phyloP scores from a whole-genome alignment of 2,113 vertebrate genomes.

The Bubo blakistoni region DNA sequence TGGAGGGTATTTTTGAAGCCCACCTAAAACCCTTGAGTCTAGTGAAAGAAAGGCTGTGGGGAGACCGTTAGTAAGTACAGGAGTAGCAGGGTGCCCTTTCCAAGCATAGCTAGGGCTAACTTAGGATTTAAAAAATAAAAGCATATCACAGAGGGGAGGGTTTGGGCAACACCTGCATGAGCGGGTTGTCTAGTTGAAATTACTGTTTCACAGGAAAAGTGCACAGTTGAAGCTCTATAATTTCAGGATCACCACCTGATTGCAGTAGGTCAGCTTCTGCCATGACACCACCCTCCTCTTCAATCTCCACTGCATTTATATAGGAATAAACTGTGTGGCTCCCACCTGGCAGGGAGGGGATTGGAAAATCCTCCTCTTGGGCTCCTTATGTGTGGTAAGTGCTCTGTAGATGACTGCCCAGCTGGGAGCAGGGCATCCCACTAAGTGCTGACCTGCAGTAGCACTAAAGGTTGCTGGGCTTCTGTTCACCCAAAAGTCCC shows the following conservation, averaged over 20 bases:
- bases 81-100: not conserved
- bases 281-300: not conserved
- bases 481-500: not conserved
- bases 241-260: not conserved
- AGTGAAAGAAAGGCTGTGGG: not conserved
- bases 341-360: not conserved
- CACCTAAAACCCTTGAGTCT: not conserved
- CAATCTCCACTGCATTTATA: not conserved
- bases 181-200: not conserved
- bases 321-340: not conserved
- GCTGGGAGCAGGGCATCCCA: not conserved
- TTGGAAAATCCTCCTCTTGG: not conserved
- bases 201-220: not conserved
- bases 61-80: not conserved
- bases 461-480: not conserved
- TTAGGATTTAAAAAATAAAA: not conserved
- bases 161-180: not conserved
- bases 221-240: not conserved
- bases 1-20: not conserved
- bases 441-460: not conserved
- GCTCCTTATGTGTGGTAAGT: fast-evolving
- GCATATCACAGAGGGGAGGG: fast-evolving
- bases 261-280: not conserved
- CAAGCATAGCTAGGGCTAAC: not conserved
- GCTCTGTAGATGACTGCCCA: not conserved